phyloP scores from a whole-genome alignment of 2,797 vertebrate species.

The Catamblyrhynchus diadema region DNA sequence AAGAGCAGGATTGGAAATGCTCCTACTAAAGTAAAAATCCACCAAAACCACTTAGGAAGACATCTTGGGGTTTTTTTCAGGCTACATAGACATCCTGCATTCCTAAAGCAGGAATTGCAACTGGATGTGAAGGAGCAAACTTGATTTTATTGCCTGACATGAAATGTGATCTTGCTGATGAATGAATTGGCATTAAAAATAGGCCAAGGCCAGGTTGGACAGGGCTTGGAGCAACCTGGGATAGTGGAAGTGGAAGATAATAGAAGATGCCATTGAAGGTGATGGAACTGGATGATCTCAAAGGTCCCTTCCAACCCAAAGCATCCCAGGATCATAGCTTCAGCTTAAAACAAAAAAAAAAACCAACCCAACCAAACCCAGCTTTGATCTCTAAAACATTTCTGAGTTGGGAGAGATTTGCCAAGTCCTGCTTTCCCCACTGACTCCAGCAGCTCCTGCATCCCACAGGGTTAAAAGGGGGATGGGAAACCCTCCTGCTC shows the following conservation, averaged over 20 bases:
- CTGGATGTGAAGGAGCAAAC: neutral
- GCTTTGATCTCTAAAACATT: neutral
- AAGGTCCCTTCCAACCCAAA: neutral
- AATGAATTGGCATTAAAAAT: neutral
- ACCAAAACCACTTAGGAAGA: neutral
- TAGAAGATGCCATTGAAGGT: neutral
- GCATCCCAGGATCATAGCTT: neutral
- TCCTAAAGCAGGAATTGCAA: neutral
- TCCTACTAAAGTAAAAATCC: neutral
- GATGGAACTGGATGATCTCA: neutral
- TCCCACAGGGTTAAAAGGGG: neutral
- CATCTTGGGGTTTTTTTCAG: neutral
- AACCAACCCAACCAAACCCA: rapidly evolving
- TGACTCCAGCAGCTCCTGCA: neutral
- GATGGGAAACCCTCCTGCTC: neutral
- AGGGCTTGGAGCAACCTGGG: neutral
- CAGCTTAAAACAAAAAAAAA: neutral
- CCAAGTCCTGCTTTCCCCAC: neutral
- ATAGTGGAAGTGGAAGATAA: neutral
- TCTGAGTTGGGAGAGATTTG: neutral
- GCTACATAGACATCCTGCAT: neutral
- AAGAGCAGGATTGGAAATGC: neutral
- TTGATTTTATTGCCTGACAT: neutral
- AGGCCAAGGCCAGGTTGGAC: neutral
- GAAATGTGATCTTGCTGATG: slow-evolving; percentile 21